These are phyloP conservation scores for Phaethon lepturus DNA, from an alignment of 2,113 vertebrate species.

Conservation along the genomic window DNA sequence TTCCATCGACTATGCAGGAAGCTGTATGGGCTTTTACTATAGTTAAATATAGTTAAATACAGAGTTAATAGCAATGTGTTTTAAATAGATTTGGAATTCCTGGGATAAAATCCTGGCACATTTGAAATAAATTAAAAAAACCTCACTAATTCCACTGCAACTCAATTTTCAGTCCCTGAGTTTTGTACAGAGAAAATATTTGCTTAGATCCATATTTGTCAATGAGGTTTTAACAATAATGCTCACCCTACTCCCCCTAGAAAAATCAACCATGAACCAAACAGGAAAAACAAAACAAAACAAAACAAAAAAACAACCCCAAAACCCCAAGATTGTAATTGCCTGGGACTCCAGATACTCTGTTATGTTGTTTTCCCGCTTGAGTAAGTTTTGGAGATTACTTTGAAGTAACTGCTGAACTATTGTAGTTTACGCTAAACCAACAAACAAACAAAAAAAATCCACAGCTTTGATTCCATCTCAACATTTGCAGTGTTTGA, in stretches of 20 bases:
- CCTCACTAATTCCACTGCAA: background rate
- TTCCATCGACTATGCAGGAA: background rate
- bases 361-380: background rate
- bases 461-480: background rate
- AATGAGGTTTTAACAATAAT: background rate
- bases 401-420: background rate
- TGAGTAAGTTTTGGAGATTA: background rate
- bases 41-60: background rate
- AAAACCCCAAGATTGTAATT: background rate
- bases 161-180: background rate
- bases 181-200: background rate
- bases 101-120: background rate
- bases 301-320: fast-evolving
- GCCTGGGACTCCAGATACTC: background rate
- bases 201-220: background rate
- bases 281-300: background rate
- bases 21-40: background rate
- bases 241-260: fast-evolving
- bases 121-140: background rate
- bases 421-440: background rate
- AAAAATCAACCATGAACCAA: background rate
- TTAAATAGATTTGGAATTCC: background rate
- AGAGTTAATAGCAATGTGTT: background rate
- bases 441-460: background rate
- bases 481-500: background rate